A percentile compares a stretch with the other conserved stretches of the same genome.
These are phyloP conservation scores for Drosophila greeni DNA, from an alignment of 2,888 invertebrate species.

Conservation along the genomic window DNA sequence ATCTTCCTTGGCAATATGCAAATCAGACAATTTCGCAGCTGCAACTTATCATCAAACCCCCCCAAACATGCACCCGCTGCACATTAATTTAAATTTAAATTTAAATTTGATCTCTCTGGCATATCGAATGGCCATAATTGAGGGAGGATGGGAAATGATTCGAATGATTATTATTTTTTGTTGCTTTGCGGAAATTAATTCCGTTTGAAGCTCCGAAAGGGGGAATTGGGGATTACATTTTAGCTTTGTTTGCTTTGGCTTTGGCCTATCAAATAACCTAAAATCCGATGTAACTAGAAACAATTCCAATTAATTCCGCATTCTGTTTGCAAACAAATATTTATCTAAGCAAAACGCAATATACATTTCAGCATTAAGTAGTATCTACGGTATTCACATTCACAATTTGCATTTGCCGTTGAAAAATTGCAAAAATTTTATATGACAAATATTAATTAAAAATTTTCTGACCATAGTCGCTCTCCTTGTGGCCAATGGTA, in stretches of 20 bases:
- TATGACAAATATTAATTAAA: conserved; percentile 66
- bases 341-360: conserved; percentile 47
- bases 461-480: conserved; percentile 33
- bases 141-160: conserved; percentile 9
- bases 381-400: conserved; percentile 1
- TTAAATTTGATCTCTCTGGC: conserved; percentile 45
- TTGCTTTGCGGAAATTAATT: conserved; percentile 35
- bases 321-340: conserved; percentile 51
- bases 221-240: conserved; percentile 4
- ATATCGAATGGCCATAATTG: conserved; percentile 46
- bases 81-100: conserved; percentile 59
- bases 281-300: conserved; percentile 41
- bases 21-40: conserved; percentile 48
- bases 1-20: conserved; percentile 36
- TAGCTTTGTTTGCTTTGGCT: conserved; percentile 28
- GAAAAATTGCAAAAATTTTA: conserved; percentile 33
- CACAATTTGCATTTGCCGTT: conserved; percentile 6
- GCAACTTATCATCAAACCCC: conserved; percentile 11
- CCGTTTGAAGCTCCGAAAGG: conserved; percentile 18
- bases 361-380: conserved; percentile 21
- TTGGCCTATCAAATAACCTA: conserved; percentile 33
- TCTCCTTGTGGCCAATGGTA: conserved; percentile 28
- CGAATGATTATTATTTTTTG: conserved; percentile 32
- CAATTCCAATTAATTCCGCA: conserved; percentile 58
- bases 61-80: background rate